These are phyloP conservation scores for Chaetodon trifascialis DNA, from an alignment of 2,113 vertebrate genomes.

Conservation along the genomic window DNA sequence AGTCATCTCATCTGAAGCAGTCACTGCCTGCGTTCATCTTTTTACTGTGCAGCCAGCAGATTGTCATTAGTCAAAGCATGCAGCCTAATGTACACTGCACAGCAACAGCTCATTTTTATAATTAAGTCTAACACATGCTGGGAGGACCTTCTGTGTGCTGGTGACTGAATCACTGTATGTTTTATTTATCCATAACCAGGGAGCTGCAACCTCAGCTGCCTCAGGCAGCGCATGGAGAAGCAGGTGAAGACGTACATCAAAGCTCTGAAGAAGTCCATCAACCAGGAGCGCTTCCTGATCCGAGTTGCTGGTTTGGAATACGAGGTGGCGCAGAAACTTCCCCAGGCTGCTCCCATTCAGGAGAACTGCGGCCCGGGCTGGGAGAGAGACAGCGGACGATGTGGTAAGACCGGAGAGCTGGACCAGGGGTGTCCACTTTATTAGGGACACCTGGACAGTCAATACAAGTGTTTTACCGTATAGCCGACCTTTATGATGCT, in stretches of 20 bases:
- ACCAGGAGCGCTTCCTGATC: conserved; percentile 97
- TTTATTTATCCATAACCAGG: conserved; percentile 76
- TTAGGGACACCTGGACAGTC: background rate
- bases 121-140: background rate
- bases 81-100: background rate
- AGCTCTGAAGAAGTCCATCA: conserved; percentile 97
- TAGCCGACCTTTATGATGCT: background rate
- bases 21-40: background rate
- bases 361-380: conserved; percentile 87
- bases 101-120: background rate
- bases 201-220: conserved; percentile 92
- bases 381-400: conserved; percentile 90
- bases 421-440: background rate
- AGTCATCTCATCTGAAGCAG: background rate
- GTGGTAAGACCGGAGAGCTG: conserved; percentile 89
- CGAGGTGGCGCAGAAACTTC: conserved; percentile 93
- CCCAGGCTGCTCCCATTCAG: conserved; percentile 65
- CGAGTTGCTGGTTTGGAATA: conserved; percentile 94
- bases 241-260: conserved; percentile 95
- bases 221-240: conserved; percentile 93
- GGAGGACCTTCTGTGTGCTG: background rate
- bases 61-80: background rate
- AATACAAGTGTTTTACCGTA: background rate
- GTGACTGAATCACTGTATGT: background rate
- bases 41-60: background rate